Percentiles rank a stretch among this genome's conserved stretches.
Conservation (phyloP, 2,888 invertebrate species). For the Seira ritae region DNA sequence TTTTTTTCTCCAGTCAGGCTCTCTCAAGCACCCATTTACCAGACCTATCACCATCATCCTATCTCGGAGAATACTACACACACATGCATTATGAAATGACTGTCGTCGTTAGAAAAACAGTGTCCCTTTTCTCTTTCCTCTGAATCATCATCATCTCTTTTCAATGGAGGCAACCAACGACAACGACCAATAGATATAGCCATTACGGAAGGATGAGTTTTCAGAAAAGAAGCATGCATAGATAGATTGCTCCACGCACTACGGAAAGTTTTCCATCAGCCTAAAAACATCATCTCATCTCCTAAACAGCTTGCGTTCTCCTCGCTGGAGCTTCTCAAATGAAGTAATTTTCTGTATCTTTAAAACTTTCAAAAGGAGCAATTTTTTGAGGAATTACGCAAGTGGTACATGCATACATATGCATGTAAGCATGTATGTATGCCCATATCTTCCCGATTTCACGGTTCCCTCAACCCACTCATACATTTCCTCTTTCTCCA, state of each 20-base stretch:
- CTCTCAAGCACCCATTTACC: constrained; percentile 60
- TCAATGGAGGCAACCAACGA: background rate
- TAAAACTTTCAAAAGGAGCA: background rate
- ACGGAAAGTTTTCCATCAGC: too few relatives aligned
- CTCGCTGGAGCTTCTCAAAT: constrained; percentile 25
- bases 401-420: too few relatives aligned
- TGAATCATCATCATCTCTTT: background rate
- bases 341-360: background rate
- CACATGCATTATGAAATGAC: background rate
- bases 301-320: constrained; percentile 36
- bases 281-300: constrained; percentile 49
- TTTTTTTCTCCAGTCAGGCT: too few relatives aligned
- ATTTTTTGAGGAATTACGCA: background rate
- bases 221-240: constrained; percentile 54
- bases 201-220: constrained; percentile 40
- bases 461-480: constrained; percentile 53
- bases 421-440: too few relatives aligned
- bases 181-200: constrained; percentile 8
- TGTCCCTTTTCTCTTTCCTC: background rate
- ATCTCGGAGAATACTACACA: too few relatives aligned
- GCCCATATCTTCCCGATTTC: constrained; percentile 61
- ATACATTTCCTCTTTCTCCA: constrained; percentile 46
- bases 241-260: too few relatives aligned
- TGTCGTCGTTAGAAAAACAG: too few relatives aligned
- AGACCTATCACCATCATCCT: background rate